A percentile compares a stretch with the other conserved stretches of the same genome.
These are phyloP conservation scores for Ooceraea biroi DNA, from an alignment of 1,140 invertebrate genomes.

Conservation along the genomic window DNA sequence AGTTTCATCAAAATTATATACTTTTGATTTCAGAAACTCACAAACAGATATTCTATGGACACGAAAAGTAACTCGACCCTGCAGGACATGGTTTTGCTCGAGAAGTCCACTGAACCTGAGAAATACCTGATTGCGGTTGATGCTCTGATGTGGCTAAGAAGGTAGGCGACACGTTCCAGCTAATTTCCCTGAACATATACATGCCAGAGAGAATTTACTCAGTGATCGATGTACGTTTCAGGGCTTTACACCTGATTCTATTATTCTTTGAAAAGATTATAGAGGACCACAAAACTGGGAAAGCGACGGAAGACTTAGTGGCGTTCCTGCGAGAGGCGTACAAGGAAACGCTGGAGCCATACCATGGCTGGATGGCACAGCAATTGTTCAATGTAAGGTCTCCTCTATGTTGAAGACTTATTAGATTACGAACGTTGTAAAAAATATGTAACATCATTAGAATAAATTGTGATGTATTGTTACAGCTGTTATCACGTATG, in stretches of 20 bases:
- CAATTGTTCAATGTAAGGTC: constrained; percentile 88
- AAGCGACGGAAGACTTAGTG: constrained; percentile 86
- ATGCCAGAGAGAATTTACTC: neutral
- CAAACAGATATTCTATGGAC: constrained; percentile 86
- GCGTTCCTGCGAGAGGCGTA: constrained; percentile 88
- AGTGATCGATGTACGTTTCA: constrained; percentile 78
- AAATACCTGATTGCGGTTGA: constrained; percentile 86
- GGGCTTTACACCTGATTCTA: constrained; percentile 88
- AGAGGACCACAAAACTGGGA: constrained; percentile 83
- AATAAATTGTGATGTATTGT: constrained; percentile 32
- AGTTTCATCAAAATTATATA: too few species aligned
- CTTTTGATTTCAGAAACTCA: constrained; percentile 88
- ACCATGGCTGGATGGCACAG: constrained; percentile 90
- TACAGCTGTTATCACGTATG: constrained; percentile 82
- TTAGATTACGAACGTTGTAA: neutral
- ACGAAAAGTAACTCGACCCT: constrained; percentile 87
- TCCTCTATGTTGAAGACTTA: neutral
- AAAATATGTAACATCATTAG: neutral
- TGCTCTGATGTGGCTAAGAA: constrained; percentile 90
- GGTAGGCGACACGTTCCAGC: constrained; percentile 82
- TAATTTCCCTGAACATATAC: neutral
- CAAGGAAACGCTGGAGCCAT: constrained; percentile 88
- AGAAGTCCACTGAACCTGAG: constrained; percentile 85
- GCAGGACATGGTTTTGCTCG: constrained; percentile 89
- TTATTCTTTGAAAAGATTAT: constrained; percentile 88